Conservation (phyloP, 2,888 invertebrate genomes). For the Dinocampus coccinellae region DNA sequence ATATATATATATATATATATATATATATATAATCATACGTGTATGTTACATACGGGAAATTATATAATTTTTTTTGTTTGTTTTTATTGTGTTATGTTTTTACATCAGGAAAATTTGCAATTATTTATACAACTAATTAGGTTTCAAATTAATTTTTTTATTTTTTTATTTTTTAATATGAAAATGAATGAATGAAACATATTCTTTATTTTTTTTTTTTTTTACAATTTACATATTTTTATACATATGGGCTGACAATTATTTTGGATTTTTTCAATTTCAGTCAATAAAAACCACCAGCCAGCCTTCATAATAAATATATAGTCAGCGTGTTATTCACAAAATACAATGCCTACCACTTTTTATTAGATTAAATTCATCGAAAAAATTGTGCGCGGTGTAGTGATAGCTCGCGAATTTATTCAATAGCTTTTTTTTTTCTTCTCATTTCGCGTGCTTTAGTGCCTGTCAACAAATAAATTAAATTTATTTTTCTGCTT, state of each 20-base stretch:
- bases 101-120: too few species aligned
- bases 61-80: background rate
- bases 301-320: constrained; percentile 42
- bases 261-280: constrained; percentile 2
- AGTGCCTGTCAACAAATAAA: constrained; percentile 34
- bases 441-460: constrained; percentile 15
- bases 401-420: constrained; percentile 33
- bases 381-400: constrained; percentile 29
- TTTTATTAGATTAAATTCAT: constrained; percentile 42
- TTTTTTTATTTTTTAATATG: too few species aligned
- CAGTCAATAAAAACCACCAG: constrained; percentile 42
- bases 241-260: background rate
- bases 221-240: too few species aligned
- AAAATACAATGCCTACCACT: constrained; percentile 46
- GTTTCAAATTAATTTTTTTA: too few species aligned
- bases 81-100: background rate
- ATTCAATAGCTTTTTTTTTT: constrained; percentile 2
- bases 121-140: too few species aligned
- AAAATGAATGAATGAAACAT: too few species aligned
- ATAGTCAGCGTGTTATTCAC: constrained; percentile 40
- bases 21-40: background rate
- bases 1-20: background rate
- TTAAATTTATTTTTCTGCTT: constrained; percentile 29
- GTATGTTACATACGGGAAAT: background rate
- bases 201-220: too few species aligned